Percentiles rank a stretch among this genome's conserved stretches.
These are phyloP conservation scores for Lagopus leucura DNA, from an alignment of 2,113 vertebrate species.

Conservation along the genomic window DNA sequence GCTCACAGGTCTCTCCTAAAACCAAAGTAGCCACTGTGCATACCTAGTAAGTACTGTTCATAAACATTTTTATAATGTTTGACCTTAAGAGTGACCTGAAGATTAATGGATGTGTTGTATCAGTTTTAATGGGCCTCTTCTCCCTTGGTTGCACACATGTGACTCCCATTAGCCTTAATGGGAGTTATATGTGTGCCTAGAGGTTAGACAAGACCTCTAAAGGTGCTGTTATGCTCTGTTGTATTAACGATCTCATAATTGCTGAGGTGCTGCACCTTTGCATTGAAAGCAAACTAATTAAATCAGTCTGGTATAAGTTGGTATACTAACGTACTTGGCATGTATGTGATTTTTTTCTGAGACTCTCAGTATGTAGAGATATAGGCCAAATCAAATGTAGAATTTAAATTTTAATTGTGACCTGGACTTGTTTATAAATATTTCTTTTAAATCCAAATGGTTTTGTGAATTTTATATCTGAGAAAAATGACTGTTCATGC, in stretches of 20 bases:
- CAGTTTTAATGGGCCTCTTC: slow-evolving; percentile 67
- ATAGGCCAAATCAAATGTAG: background rate
- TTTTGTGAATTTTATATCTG: background rate
- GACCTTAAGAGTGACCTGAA: slow-evolving; percentile 66
- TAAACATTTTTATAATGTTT: slow-evolving; percentile 72
- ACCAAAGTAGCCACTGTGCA: slow-evolving; percentile 12
- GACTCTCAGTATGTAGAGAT: background rate
- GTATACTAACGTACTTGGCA: background rate
- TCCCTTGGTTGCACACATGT: slow-evolving; percentile 56
- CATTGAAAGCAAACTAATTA: slow-evolving; percentile 65
- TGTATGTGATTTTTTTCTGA: background rate
- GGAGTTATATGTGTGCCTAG: slow-evolving; percentile 59
- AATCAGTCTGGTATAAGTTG: background rate
- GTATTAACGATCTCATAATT: slow-evolving; percentile 69
- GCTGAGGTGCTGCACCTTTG: slow-evolving; percentile 61
- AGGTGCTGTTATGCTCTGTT: slow-evolving; percentile 55
- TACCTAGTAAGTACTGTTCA: slow-evolving; percentile 57
- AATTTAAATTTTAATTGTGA: background rate
- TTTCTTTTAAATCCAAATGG: background rate
- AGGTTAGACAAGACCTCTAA: slow-evolving; percentile 60
- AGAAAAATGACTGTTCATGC: background rate
- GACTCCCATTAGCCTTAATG: slow-evolving; percentile 71
- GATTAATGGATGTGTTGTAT: slow-evolving; percentile 69
- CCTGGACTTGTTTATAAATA: background rate
- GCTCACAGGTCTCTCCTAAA: slow-evolving; percentile 18